These are phyloP conservation scores for Auanema sp. DNA, from an alignment of 2,888 invertebrate genomes.

Conservation along the genomic window DNA sequence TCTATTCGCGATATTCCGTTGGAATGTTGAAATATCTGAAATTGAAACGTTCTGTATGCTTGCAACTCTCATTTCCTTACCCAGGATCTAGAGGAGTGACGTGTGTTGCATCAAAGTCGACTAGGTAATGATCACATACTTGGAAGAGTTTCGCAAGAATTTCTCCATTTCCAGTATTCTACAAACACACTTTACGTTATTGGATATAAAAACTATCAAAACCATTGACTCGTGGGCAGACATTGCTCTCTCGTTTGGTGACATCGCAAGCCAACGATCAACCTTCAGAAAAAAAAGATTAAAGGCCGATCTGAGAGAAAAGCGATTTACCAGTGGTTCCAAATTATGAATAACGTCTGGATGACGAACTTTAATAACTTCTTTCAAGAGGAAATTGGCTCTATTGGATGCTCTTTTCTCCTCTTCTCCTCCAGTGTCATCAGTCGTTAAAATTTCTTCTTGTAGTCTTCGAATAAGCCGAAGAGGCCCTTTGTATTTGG, in stretches of 20 bases:
- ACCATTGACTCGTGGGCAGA: constrained; percentile 4
- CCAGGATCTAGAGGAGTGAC: constrained; percentile 43
- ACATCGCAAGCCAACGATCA: constrained; percentile 43
- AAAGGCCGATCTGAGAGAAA: not conserved
- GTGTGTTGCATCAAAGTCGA: constrained; percentile 51
- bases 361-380: constrained; percentile 45
- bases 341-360: constrained; percentile 35
- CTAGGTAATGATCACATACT: constrained; percentile 44
- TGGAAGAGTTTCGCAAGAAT: constrained; percentile 32
- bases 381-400: constrained; percentile 47
- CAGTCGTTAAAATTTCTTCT: constrained; percentile 57
- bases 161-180: constrained; percentile 18
- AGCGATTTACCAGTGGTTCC: constrained; percentile 27
- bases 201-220: not conserved
- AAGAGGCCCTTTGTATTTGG: constrained; percentile 52
- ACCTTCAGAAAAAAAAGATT: constrained; percentile 20
- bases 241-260: constrained; percentile 34
- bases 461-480: constrained; percentile 52
- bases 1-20: not conserved
- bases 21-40: constrained; percentile 24
- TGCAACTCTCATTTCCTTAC: constrained; percentile 13
- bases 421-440: constrained; percentile 30
- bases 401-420: constrained; percentile 28
- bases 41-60: not conserved
- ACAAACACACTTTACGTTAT: constrained; percentile 13